Evolutionary conservation across 2,113 vertebrate species (phyloP), one percentile per base, ranked within the genome.

Genomic region (Phasianus colchicus): DNA sequence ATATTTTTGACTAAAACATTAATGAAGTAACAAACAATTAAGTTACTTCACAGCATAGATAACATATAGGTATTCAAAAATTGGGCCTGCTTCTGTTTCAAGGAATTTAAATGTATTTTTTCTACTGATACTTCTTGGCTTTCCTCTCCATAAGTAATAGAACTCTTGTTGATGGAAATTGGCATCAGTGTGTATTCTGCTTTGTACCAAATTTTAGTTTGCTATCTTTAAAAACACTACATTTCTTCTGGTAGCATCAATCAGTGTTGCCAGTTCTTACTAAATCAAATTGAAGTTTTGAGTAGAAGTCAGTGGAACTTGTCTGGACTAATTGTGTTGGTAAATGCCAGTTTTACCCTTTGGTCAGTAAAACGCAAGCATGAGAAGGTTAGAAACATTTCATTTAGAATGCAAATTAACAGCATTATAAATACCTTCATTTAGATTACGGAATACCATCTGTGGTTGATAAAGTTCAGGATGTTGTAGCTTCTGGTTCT

Each of bases 91-190:
- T 89, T 72, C 86, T 91, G 54, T 82, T 95, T 91, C 81, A 93
- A 82, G 86, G 83, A 86, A 92, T 10, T 70, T 75, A 73, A 17
- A 63, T 70, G 40, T 91, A 78, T 91, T 91, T 95, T 95, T 90
- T 61, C 45, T 43, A 54, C 64, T 50, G 55, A 43, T 78, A 43
- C 29, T 69, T 69, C 25, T 57, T 57, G 52, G 58, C 38, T 75
- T 73, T 89, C 19, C 10, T 40, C 1, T 91, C 64, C 79, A 55
- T 50, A 89, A 85, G 66, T 77, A 78, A 72, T 4, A 78, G 69
- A 83, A 88, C 61, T 69, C 40, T 60, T 72, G 83, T 61, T 81
- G 83, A 78, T 43, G 75, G 9, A 84, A 93, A 90, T 55, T 48
- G 27, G 43, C 27, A 84, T 82, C 72, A 81, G 22, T 82, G 65